These are phyloP conservation scores for Protomyctophum bolini DNA, from an alignment of 2,113 vertebrate species.

Conservation along the genomic window DNA sequence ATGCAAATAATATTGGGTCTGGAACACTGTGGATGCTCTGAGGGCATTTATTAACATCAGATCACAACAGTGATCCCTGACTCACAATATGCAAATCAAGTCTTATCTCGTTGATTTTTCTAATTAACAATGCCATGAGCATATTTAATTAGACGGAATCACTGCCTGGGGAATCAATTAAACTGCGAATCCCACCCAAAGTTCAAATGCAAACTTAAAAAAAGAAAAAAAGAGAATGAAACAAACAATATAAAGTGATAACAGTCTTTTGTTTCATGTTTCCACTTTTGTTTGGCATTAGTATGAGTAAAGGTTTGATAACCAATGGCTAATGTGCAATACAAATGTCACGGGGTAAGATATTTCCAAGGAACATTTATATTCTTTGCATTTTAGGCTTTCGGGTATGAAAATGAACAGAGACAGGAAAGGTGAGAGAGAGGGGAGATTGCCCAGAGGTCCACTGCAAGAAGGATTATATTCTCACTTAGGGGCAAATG, in stretches of 20 bases:
- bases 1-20: neutral
- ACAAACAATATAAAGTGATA: neutral
- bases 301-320: neutral
- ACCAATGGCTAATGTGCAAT: neutral
- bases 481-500: too few relatives aligned
- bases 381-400: too few relatives aligned
- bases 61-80: slow-evolving; percentile 38
- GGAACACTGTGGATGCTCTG: slow-evolving; percentile 7
- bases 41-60: slow-evolving; percentile 27
- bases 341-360: neutral
- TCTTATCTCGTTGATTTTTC: slow-evolving; percentile 43
- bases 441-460: too few relatives aligned
- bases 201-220: neutral
- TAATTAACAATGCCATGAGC: slow-evolving; percentile 57
- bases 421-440: too few relatives aligned
- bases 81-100: slow-evolving; percentile 40
- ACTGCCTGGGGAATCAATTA: slow-evolving; percentile 42
- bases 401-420: too few relatives aligned
- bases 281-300: neutral
- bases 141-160: slow-evolving; percentile 42
- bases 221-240: neutral
- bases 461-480: too few relatives aligned
- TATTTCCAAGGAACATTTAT: slow-evolving; percentile 1
- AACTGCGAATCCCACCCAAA: neutral
- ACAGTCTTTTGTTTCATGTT: neutral